Evolutionary conservation across 1,140 invertebrate genomes (phyloP).

Genomic region (Leptestheria dahalacensis): DNA sequence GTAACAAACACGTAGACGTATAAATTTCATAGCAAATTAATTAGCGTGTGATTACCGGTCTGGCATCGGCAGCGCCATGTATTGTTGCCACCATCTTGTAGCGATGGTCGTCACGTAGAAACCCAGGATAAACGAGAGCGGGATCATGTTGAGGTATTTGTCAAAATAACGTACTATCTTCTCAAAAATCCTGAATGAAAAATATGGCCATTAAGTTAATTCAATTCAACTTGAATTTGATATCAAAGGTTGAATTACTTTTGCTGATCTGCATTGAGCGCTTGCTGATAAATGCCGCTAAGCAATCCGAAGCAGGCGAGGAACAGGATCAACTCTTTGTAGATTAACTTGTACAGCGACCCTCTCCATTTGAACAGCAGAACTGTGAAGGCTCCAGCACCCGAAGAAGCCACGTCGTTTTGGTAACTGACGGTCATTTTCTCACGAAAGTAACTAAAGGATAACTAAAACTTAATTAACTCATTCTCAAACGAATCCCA

Average conservation of each 20-base stretch:
- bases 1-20: background rate
- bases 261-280: conserved; percentile 39
- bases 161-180: conserved; percentile 58
- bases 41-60: too few species aligned
- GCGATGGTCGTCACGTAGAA: conserved; percentile 91
- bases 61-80: conserved; percentile 56
- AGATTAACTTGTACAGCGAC: conserved; percentile 58
- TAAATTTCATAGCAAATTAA: conserved; percentile 26
- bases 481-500: background rate
- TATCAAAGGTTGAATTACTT: conserved; percentile 29
- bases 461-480: background rate
- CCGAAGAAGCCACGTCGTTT: conserved; percentile 53
- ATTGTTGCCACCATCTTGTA: conserved; percentile 85
- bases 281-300: conserved; percentile 44
- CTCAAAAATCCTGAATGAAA: conserved; percentile 46
- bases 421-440: conserved; percentile 61
- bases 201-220: background rate
- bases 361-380: conserved; percentile 57
- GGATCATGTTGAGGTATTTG: conserved; percentile 60
- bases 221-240: background rate
- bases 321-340: conserved; percentile 50
- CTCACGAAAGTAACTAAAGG: conserved; percentile 26
- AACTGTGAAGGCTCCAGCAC: conserved; percentile 50
- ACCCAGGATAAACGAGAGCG: conserved; percentile 69
- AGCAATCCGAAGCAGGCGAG: conserved; percentile 40